Conservation (phyloP, 2,888 invertebrate genomes). For the Schizotus pectinicornis region DNA sequence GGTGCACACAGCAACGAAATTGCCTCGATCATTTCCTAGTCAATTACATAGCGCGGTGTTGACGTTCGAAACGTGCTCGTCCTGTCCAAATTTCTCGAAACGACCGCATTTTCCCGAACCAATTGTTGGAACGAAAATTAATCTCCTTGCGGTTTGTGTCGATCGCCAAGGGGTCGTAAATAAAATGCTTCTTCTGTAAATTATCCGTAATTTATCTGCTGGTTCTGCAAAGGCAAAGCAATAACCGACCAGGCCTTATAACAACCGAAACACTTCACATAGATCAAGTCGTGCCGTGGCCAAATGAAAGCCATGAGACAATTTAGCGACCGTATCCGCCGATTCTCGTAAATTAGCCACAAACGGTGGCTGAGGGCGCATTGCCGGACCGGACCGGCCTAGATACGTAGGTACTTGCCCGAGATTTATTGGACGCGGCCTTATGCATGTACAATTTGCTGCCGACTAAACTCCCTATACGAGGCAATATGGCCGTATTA, state of each 20-base stretch:
- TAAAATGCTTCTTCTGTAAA: constrained; percentile 13
- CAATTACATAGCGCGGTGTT: too few relatives aligned
- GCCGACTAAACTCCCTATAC: too few relatives aligned
- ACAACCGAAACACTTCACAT: constrained; percentile 24
- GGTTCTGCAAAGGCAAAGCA: constrained; percentile 19
- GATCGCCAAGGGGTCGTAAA: constrained; percentile 13
- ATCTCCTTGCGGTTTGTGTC: neutral
- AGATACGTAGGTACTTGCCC: constrained; percentile 9
- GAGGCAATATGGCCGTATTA: too few relatives aligned
- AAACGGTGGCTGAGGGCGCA: constrained; percentile 24
- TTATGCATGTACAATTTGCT: constrained; percentile 5
- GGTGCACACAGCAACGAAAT: too few relatives aligned
- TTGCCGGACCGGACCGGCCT: constrained; percentile 18
- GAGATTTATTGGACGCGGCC: constrained; percentile 12
- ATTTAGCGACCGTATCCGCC: constrained; percentile 30
- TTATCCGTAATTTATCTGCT: constrained; percentile 22
- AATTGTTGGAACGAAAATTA: too few relatives aligned
- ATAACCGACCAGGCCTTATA: constrained; percentile 16
- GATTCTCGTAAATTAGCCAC: constrained; percentile 28
- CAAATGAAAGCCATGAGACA: constrained; percentile 28
- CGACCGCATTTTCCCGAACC: too few relatives aligned
- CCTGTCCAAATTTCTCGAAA: too few relatives aligned
- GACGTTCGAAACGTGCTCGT: too few relatives aligned
- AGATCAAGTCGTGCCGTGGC: constrained; percentile 20
- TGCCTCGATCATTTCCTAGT: too few relatives aligned